Evolutionary conservation across 1,140 invertebrate species (phyloP).

Genomic region (Drosophila paulistorum): DNA sequence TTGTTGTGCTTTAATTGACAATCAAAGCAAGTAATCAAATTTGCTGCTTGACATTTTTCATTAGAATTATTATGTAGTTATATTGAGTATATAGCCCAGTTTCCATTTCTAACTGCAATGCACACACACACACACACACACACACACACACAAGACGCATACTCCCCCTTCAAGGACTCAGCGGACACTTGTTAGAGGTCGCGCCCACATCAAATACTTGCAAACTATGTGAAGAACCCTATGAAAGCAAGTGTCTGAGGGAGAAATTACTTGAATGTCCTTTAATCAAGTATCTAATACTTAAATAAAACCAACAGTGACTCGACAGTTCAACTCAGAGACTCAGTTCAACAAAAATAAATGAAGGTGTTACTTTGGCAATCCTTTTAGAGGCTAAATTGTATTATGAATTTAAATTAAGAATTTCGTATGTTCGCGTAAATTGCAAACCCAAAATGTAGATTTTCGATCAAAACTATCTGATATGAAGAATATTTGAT

Average conservation of each 20-base stretch:
- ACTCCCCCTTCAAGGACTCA: not conserved
- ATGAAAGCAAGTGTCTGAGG: conserved; percentile 19
- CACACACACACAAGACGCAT: not conserved
- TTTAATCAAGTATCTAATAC: conserved; percentile 7
- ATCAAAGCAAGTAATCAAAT: conserved; percentile 79
- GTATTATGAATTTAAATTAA: too few relatives aligned
- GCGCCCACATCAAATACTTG: conserved; percentile 69
- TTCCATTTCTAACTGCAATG: conserved; percentile 47
- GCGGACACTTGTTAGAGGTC: conserved; percentile 9
- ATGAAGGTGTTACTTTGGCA: too few relatives aligned
- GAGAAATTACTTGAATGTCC: not conserved
- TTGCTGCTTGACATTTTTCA: conserved; percentile 79
- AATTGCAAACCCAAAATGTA: too few relatives aligned
- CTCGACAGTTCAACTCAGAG: too few relatives aligned
- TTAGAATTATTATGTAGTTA: conserved; percentile 80
- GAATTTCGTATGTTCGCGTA: too few relatives aligned
- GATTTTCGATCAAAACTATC: too few relatives aligned
- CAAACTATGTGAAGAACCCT: conserved; percentile 36
- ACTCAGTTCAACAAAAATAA: not conserved
- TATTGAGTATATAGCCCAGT: conserved; percentile 45
- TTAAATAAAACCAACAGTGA: not conserved
- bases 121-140: conserved; percentile 7
- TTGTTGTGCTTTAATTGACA: conserved; percentile 79
- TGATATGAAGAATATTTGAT: too few relatives aligned
- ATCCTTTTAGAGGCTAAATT: too few relatives aligned